Conservation (phyloP, 1,140 invertebrate genomes). For the Zaprionus inermis region DNA sequence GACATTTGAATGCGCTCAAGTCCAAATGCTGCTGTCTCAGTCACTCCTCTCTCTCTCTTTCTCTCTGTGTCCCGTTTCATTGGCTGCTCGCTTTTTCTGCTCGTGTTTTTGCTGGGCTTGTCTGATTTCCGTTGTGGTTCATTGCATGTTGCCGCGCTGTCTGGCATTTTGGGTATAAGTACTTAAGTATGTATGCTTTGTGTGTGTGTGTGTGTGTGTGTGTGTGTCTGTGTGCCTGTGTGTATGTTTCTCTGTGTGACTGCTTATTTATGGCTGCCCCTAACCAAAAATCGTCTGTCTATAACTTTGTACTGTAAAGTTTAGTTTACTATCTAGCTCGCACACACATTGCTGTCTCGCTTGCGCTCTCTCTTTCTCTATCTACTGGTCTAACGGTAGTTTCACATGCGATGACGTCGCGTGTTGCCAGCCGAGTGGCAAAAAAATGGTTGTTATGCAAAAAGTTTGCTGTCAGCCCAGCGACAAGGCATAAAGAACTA, state of each 20-base stretch:
- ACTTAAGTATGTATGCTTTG: constrained; percentile 49
- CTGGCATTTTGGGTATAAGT: constrained; percentile 69
- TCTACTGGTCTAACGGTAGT: constrained; percentile 39
- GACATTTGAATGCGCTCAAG: not conserved
- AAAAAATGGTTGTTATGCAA: constrained; percentile 74
- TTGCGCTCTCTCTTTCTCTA: constrained; percentile 4
- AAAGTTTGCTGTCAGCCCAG: constrained; percentile 60
- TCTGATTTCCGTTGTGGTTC: constrained; percentile 60
- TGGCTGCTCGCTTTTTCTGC: not conserved
- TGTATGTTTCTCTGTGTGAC: constrained; percentile 19
- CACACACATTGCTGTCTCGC: not conserved
- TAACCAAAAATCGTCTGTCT: constrained; percentile 50
- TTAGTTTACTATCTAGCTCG: not conserved
- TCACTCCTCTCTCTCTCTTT: not conserved
- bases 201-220: constrained; percentile 29
- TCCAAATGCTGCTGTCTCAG: not conserved
- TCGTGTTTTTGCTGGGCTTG: constrained; percentile 14
- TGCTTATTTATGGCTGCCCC: constrained; percentile 67
- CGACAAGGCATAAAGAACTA: constrained; percentile 57
- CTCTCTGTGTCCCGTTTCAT: not conserved
- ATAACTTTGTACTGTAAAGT: constrained; percentile 25
- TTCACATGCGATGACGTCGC: constrained; percentile 74
- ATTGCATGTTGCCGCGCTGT: constrained; percentile 79
- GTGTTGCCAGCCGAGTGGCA: constrained; percentile 41
- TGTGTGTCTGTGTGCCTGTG: constrained; percentile 27